These are phyloP conservation scores for Sycobia sp. DNA, from an alignment of 1,140 invertebrate species.

Conservation along the genomic window DNA sequence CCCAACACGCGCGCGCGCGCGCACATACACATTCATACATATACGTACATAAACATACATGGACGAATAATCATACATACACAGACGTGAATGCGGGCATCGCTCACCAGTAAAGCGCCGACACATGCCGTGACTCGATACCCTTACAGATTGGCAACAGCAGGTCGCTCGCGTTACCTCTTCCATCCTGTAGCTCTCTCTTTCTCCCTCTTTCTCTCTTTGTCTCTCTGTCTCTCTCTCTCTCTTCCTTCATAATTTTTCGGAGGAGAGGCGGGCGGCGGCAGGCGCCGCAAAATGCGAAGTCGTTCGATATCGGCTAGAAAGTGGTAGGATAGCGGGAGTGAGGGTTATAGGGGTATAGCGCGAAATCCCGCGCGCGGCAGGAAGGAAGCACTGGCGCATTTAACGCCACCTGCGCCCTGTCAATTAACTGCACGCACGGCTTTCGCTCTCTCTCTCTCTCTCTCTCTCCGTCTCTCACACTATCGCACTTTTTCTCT, in stretches of 20 bases:
- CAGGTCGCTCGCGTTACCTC: too few relatives aligned
- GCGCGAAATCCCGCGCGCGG: background rate
- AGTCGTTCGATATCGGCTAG: background rate
- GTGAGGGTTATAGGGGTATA: too few relatives aligned
- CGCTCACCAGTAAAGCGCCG: background rate
- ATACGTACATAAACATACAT: too few relatives aligned
- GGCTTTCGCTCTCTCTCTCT: background rate
- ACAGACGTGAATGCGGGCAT: too few relatives aligned
- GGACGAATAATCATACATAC: too few relatives aligned
- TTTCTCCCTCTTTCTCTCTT: too few relatives aligned
- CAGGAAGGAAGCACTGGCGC: conserved; percentile 2
- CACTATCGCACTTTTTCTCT: background rate
- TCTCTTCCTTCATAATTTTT: conserved; percentile 10
- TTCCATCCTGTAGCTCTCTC: too few relatives aligned
- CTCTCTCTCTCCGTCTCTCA: too few relatives aligned
- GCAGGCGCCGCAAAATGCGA: background rate
- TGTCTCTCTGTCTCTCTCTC: too few relatives aligned
- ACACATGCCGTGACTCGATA: conserved; percentile 21
- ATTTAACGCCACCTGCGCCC: conserved; percentile 18
- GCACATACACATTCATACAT: too few relatives aligned
- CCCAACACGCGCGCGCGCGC: too few relatives aligned
- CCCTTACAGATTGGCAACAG: background rate
- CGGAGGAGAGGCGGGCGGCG: background rate
- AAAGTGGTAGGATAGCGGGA: background rate
- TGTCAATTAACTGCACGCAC: conserved; percentile 11